A percentile compares a stretch with the other conserved stretches of the same genome.
Conservation (phyloP, 92 coral and sea anemone genomes). For the Bergia puertoricense region DNA sequence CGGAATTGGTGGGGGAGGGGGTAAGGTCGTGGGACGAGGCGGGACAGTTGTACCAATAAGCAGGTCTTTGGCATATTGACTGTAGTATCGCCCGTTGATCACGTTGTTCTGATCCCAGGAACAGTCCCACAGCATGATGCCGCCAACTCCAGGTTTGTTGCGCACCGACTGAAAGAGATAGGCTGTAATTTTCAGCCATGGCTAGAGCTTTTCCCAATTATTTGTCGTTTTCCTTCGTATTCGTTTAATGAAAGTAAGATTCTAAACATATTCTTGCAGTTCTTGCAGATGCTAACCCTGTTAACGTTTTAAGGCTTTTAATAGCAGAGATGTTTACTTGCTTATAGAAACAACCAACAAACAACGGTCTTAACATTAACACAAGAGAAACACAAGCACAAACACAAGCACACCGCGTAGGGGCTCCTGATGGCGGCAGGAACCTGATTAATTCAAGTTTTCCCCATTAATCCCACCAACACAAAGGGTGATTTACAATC, state of each 20-base stretch:
- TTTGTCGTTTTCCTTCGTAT: no score
- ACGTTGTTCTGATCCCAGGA: conserved; percentile 84
- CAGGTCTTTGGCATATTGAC: conserved; percentile 63
- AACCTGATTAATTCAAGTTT: no score
- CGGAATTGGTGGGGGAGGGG: no score
- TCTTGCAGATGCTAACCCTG: neutral
- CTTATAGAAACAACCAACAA: neutral
- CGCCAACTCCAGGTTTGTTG: conserved; percentile 77
- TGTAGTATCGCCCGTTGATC: conserved; percentile 63
- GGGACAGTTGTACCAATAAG: conserved; percentile 33
- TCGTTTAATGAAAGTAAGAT: neutral
- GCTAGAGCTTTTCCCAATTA: neutral
- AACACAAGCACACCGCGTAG: no score
- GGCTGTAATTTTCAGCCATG: neutral
- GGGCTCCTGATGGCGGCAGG: no score
- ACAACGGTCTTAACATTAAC: no score
- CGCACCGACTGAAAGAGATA: conserved; percentile 59
- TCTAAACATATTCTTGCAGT: neutral
- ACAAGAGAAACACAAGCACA: no score
- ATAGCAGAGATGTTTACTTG: neutral
- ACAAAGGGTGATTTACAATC: no score
- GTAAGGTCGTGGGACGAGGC: no score
- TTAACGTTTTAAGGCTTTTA: no score
- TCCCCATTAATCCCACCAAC: no score
- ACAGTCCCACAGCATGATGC: conserved; percentile 84